Base-by-base conservation (phyloP, 2,113 vertebrate genomes). In the Cyrtonyx montezumae region DNA sequence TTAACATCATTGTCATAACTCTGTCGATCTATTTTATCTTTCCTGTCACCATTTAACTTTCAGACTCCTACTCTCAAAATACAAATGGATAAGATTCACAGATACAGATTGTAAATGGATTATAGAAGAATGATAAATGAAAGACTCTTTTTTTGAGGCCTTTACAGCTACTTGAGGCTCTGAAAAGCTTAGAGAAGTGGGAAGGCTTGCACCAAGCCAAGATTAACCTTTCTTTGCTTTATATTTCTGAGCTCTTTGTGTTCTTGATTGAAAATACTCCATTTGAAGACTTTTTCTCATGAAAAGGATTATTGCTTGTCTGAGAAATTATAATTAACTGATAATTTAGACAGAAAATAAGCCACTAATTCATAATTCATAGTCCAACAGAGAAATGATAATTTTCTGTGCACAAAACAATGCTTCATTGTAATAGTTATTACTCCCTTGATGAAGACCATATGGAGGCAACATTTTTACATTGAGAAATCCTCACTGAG, bases 261-360 rank as follows among this genome's bases (percentile, higher is more conserved):
- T 71, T 92, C 84, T 84, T 3, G 8, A 68, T 89, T 91, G 70
- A 94, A 95, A 94, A 89, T 93, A 79, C n/a, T 94, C 32, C n/a
- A 58, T 93, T 92, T 94, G 84, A 96, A 90, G 66, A 40, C 45
- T 92, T 88, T 84, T 58, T 34, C 22, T 79, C 23, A 46, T 61
- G 84, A 82, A 93, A 92, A 0, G 2, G 63, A 89, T 93, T 92
- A 94, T 76, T 94, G 13, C 53, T 79, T 90, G 74, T 81, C 45
- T 59, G 37, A 91, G 70, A 92, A 93, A 95, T 88, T 90, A 90
- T 93, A 91, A 96, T 82, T 94, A 92, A 21, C 42, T 77, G 59
- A 91, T 84, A 87, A 90, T 92, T 88, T 92, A 88, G 21, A 36
- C 28, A 65, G 81, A 77, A 96, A 88, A 75, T 66, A 90, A 87